These are phyloP conservation scores for Selene dorsalis DNA, from an alignment of 2,797 vertebrate genomes.

Conservation along the genomic window DNA sequence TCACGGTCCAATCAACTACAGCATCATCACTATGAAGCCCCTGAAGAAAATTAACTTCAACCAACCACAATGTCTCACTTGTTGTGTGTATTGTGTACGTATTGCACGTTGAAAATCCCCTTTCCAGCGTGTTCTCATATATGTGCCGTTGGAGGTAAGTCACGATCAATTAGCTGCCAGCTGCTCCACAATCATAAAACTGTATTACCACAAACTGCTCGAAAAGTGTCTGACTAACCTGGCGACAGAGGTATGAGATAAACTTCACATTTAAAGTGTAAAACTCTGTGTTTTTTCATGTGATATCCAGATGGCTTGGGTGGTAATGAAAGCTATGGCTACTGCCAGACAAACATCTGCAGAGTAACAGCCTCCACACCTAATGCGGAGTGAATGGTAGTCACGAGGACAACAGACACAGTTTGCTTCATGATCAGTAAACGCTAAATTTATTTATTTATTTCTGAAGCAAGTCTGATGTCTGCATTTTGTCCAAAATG, in stretches of 20 bases:
- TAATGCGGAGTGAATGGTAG: constrained; percentile 24
- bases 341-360: constrained; percentile 38
- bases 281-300: constrained; percentile 22
- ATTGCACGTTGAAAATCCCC: background rate
- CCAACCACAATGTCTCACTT: constrained; percentile 16
- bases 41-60: constrained; percentile 19
- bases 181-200: constrained; percentile 26
- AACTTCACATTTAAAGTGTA: constrained; percentile 18
- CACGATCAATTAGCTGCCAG: constrained; percentile 29
- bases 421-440: constrained; percentile 6
- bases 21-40: constrained; percentile 11
- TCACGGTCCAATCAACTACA: constrained; percentile 33
- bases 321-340: background rate
- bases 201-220: constrained; percentile 4
- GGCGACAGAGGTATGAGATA: constrained; percentile 10
- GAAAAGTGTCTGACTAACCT: constrained; percentile 24
- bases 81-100: background rate
- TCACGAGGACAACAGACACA: constrained; percentile 33
- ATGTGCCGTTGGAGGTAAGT: constrained; percentile 16
- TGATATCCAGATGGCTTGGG: constrained; percentile 21
- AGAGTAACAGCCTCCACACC: constrained; percentile 8
- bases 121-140: constrained; percentile 4
- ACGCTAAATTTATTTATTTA: background rate
- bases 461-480: constrained; percentile 14
- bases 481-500: constrained; percentile 20